Conservation (phyloP, 35 echinoderm and acorn worm genomes). For the Strongylocentrotus purpuratus region DNA sequence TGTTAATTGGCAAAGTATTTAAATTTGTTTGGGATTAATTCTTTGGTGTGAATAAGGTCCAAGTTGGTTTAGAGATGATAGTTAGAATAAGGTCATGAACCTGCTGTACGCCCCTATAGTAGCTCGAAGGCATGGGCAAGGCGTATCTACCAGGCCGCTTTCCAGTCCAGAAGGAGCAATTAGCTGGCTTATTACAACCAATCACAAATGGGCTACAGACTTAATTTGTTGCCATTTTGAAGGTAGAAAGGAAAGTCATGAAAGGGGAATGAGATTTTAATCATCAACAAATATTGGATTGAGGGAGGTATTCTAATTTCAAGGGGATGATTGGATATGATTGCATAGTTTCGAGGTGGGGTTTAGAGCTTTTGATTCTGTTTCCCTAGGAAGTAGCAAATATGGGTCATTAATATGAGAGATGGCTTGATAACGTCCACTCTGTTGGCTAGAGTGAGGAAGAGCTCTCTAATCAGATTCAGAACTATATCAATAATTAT, state of each 20-base stretch:
- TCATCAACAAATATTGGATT: neutral
- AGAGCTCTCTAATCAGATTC: neutral
- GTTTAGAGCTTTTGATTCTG: neutral
- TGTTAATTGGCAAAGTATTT: too few species aligned
- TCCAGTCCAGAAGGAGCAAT: neutral
- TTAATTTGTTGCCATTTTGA: neutral
- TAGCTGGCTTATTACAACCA: conserved; percentile 38
- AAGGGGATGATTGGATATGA: neutral
- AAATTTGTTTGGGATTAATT: too few species aligned
- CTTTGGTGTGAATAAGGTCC: too few species aligned
- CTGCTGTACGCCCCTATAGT: neutral
- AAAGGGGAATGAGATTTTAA: neutral
- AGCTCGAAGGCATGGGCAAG: neutral
- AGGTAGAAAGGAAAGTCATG: neutral
- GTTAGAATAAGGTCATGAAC: conserved; percentile 1
- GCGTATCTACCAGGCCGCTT: neutral
- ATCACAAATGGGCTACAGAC: neutral
- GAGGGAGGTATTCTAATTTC: neutral
- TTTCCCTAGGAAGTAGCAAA: neutral
- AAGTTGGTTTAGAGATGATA: neutral
- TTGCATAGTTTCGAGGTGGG: neutral
- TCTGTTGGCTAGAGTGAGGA: neutral
- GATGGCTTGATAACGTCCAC: neutral
- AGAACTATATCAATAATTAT: neutral
- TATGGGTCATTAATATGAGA: neutral